Conservation (phyloP, 2,797 vertebrate species). For the Coregonus sp. region DNA sequence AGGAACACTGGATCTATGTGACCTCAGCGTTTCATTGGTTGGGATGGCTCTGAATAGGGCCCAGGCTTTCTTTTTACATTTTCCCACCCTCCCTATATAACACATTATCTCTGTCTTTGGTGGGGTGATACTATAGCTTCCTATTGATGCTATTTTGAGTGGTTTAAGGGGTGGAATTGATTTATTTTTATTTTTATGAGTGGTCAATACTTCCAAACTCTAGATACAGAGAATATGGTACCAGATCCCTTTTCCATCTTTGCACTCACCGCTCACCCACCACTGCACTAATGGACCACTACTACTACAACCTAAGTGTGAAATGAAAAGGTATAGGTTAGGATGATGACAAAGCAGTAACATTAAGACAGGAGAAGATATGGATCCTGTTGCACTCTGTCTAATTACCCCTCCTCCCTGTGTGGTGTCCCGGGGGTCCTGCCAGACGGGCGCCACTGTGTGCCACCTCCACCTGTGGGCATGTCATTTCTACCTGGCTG, state of each 20-base stretch:
- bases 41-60: background rate
- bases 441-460: background rate
- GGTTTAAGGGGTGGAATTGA: background rate
- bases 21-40: background rate
- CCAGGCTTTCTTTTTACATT: background rate
- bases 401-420: background rate
- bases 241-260: too few relatives aligned
- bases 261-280: too few relatives aligned
- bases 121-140: background rate
- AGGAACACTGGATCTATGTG: conserved; percentile 18
- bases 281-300: too few relatives aligned
- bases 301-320: background rate
- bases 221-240: too few relatives aligned
- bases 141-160: background rate
- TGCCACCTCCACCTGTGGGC: background rate
- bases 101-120: background rate
- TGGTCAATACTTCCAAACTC: too few relatives aligned
- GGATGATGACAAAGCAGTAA: background rate
- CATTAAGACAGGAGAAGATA: background rate
- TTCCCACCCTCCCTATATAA: background rate
- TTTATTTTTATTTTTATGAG: background rate
- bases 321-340: background rate
- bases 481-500: conserved; percentile 4
- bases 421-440: background rate
- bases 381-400: too few relatives aligned